Percentiles rank a stretch among this genome's conserved stretches.
Conservation (phyloP, 2,797 vertebrate genomes). For the Hydrocynus forskahlii region DNA sequence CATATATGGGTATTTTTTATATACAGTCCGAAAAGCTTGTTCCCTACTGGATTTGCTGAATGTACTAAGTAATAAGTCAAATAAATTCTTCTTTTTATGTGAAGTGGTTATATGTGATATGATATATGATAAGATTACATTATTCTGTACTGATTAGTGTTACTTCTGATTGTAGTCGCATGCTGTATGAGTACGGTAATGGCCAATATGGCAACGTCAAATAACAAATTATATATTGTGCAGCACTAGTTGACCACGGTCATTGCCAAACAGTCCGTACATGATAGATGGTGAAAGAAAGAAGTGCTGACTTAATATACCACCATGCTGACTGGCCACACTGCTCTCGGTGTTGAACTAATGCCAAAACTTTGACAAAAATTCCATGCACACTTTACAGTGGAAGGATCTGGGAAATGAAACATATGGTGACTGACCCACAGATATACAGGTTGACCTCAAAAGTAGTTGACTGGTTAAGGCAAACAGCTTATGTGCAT, state of each 20-base stretch:
- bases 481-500: constrained; percentile 2
- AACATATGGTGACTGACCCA: background rate
- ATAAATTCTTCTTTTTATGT: too few relatives aligned
- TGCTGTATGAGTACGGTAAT: too few relatives aligned
- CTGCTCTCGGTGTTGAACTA: constrained; percentile 4
- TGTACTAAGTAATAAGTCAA: too few relatives aligned
- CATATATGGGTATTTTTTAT: too few relatives aligned
- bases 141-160: too few relatives aligned
- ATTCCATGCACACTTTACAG: constrained; percentile 2
- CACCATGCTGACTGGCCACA: constrained; percentile 12
- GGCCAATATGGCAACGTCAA: too few relatives aligned
- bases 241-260: background rate
- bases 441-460: background rate
- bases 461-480: background rate
- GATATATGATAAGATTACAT: too few relatives aligned
- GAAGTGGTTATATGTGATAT: too few relatives aligned
- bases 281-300: constrained; percentile 28
- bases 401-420: background rate
- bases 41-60: too few relatives aligned
- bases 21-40: too few relatives aligned
- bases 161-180: too few relatives aligned
- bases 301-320: constrained; percentile 38
- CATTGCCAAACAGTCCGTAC: background rate
- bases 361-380: constrained; percentile 7
- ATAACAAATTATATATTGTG: too few relatives aligned